Percentiles rank a stretch among this genome's conserved stretches.
phyloP scores from a whole-genome alignment of 1,140 invertebrate genomes.

The Formica exsecta region DNA sequence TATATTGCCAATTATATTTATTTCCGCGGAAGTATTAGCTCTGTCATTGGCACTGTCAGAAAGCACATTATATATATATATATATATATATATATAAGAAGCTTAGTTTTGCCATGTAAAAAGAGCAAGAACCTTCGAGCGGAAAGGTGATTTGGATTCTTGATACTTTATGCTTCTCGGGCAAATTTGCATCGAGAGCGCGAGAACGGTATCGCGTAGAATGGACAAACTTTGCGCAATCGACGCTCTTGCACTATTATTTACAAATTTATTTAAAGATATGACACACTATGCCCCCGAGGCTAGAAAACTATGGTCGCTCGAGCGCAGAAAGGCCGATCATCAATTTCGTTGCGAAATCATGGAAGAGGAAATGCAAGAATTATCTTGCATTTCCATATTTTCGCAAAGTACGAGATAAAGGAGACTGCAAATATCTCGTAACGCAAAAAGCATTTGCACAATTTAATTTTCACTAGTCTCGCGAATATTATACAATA shows the following conservation, averaged over 20 bases:
- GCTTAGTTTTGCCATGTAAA: conserved; percentile 43
- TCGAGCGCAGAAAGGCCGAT: conserved; percentile 68
- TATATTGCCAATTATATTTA: conserved; percentile 30
- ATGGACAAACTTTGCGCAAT: conserved; percentile 36
- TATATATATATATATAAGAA: conserved; percentile 22
- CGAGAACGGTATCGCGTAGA: conserved; percentile 28
- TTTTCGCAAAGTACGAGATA: conserved; percentile 8
- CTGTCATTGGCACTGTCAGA: conserved; percentile 35
- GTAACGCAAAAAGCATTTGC: conserved; percentile 6
- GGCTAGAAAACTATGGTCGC: conserved; percentile 71
- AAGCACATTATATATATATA: not conserved
- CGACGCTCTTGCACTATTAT: conserved; percentile 59
- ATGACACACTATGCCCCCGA: conserved; percentile 69
- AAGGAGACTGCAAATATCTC: not conserved
- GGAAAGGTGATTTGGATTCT: not conserved
- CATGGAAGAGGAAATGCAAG: conserved; percentile 10
- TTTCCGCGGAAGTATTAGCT: conserved; percentile 38
- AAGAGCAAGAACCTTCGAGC: conserved; percentile 13
- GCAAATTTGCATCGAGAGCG: conserved; percentile 38
- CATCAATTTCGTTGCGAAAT: not conserved
- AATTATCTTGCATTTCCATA: conserved; percentile 5
- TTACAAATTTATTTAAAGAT: conserved; percentile 73
- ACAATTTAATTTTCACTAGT: conserved; percentile 10
- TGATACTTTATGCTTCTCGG: not conserved
- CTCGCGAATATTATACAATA: not conserved